Percentiles rank a stretch among this genome's conserved stretches.
These are phyloP conservation scores for Saguinus midas DNA, from an alignment of 2,113 vertebrate species.

Conservation along the genomic window DNA sequence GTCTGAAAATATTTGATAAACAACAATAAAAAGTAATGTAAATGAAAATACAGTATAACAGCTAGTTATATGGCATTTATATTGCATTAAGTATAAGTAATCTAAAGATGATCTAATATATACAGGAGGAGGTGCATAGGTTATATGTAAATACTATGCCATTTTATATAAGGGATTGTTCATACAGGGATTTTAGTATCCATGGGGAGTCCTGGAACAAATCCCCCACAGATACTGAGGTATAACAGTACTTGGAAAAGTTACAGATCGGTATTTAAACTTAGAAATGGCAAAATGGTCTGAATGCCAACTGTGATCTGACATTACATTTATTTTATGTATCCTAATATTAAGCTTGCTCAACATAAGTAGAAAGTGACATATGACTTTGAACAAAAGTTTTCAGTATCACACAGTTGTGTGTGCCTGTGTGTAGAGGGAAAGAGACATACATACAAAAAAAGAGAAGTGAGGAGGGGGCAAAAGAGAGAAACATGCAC, in stretches of 20 bases:
- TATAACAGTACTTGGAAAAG: background rate
- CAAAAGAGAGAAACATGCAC: background rate
- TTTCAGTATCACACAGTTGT: background rate
- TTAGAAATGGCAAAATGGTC: background rate
- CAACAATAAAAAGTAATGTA: background rate
- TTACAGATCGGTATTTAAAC: constrained; percentile 36
- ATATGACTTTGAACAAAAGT: background rate
- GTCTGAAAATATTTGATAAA: background rate
- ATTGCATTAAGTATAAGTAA: background rate
- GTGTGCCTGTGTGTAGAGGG: background rate
- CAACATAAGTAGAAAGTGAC: background rate
- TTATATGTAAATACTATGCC: background rate
- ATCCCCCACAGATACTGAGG: background rate
- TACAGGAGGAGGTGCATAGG: background rate
- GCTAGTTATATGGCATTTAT: background rate
- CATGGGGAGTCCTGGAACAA: background rate
- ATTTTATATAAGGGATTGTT: background rate
- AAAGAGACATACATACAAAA: background rate
- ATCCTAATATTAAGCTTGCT: background rate
- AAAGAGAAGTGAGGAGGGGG: background rate
- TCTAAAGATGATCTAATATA: background rate
- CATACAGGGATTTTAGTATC: background rate
- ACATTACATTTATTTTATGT: constrained; percentile 2
- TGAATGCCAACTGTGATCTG: background rate
- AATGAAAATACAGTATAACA: background rate